These are phyloP conservation scores for Pyrgus malvae DNA, from an alignment of 2,888 invertebrate species.

Conservation along the genomic window DNA sequence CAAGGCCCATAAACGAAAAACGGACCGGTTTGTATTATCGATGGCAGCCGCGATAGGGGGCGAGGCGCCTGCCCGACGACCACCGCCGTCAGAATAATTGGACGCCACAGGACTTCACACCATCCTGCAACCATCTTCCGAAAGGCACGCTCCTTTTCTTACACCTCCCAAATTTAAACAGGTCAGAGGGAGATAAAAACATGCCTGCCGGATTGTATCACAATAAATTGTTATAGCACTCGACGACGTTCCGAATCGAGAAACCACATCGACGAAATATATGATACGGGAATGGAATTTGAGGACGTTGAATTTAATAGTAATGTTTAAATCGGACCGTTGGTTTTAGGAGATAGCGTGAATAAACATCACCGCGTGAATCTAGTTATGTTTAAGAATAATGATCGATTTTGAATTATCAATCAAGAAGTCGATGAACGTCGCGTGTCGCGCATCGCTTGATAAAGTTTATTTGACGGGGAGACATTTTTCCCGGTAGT, in stretches of 20 bases:
- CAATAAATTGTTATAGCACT: constrained; percentile 57
- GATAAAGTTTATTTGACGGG: constrained; percentile 16
- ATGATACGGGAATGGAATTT: constrained; percentile 57
- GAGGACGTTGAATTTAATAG: constrained; percentile 50
- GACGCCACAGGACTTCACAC: constrained; percentile 80
- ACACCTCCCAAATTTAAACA: constrained; percentile 14
- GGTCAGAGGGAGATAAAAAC: constrained; percentile 39
- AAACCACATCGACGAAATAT: constrained; percentile 61
- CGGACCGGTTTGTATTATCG: constrained; percentile 74
- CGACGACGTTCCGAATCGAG: constrained; percentile 49
- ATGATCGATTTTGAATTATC: constrained; percentile 24
- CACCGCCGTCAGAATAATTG: constrained; percentile 77
- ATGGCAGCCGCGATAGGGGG: constrained; percentile 78
- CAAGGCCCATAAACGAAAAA: constrained; percentile 66
- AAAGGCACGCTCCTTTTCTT: constrained; percentile 25
- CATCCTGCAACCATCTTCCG: constrained; percentile 43
- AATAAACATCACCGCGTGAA: constrained; percentile 4
- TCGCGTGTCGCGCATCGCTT: not conserved
- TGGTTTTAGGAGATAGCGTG: constrained; percentile 28
- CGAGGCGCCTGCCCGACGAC: constrained; percentile 73
- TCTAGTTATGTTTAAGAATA: not conserved
- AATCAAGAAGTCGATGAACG: constrained; percentile 21
- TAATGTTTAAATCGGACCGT: constrained; percentile 36
- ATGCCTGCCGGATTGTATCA: constrained; percentile 44
- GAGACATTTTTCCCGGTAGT: constrained; percentile 17